Evolutionary conservation across 1,140 invertebrate species (phyloP).

Genomic region (Mylabris phalerata): DNA sequence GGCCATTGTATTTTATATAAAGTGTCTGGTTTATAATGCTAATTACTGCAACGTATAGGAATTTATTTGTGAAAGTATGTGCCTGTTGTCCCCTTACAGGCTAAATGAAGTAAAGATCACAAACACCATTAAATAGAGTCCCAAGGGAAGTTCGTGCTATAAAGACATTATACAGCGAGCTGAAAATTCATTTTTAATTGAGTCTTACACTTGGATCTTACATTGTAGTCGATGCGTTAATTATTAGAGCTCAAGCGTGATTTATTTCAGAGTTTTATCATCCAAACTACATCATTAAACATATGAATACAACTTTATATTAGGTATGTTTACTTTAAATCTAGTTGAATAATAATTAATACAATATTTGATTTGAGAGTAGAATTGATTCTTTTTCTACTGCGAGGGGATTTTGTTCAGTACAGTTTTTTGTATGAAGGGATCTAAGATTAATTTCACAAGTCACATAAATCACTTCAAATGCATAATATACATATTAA

Average conservation of each 20-base stretch:
- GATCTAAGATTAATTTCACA: slow-evolving; percentile 23
- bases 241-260: slow-evolving; percentile 9
- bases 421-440: no score
- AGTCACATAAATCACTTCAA: slow-evolving; percentile 28
- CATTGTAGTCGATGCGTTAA: slow-evolving; percentile 8
- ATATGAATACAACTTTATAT: background rate
- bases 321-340: slow-evolving; percentile 5
- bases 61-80: no score
- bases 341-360: background rate
- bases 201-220: slow-evolving; percentile 7
- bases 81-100: no score
- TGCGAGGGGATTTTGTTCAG: background rate
- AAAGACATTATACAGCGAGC: slow-evolving; percentile 9
- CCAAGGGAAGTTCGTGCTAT: slow-evolving; percentile 5
- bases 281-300: background rate
- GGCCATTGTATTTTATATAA: no score
- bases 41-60: no score
- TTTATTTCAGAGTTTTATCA: slow-evolving; percentile 8
- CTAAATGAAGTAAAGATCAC: no score
- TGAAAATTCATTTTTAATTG: slow-evolving; percentile 15
- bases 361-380: no score
- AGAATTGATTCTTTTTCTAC: background rate
- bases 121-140: no score
- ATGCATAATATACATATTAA: slow-evolving; percentile 29
- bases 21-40: no score